A percentile compares a stretch with the other conserved stretches of the same genome.
phyloP scores from a whole-genome alignment of 2,888 invertebrate species.

The Coleophora flavipennella region DNA sequence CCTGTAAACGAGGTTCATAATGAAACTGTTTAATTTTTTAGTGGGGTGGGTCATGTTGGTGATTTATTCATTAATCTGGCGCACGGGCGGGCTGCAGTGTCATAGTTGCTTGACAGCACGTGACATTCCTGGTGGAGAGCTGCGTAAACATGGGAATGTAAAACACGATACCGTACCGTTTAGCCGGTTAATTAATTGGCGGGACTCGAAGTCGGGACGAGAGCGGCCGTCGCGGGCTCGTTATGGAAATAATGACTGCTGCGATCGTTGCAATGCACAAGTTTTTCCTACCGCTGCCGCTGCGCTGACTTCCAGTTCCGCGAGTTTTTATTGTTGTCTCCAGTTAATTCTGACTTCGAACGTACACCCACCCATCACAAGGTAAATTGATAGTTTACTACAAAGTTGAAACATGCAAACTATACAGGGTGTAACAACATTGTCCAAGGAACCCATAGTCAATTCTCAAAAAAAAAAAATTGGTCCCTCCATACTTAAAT shows the following conservation, averaged over 20 bases:
- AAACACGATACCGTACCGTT: slow-evolving; percentile 68
- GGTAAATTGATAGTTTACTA: no score
- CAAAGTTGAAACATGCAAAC: no score
- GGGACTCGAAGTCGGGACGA: slow-evolving; percentile 41
- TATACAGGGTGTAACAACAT: no score
- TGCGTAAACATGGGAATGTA: slow-evolving; percentile 67
- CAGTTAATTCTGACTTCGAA: slow-evolving; percentile 41
- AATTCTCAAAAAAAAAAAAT: no score
- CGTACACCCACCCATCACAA: no score
- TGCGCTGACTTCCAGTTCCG: slow-evolving; percentile 19
- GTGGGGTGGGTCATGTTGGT: slow-evolving; percentile 50
- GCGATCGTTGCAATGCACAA: slow-evolving; percentile 43
- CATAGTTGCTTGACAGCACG: slow-evolving; percentile 48
- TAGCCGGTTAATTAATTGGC: slow-evolving; percentile 69
- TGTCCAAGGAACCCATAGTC: no score
- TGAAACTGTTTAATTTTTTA: slow-evolving; percentile 63
- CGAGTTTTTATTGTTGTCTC: slow-evolving; percentile 45
- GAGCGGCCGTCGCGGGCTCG: slow-evolving; percentile 41
- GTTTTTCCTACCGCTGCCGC: slow-evolving; percentile 31
- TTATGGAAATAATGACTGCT: slow-evolving; percentile 65
- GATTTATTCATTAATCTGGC: slow-evolving; percentile 64
- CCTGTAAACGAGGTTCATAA: slow-evolving; percentile 53
- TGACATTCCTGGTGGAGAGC: slow-evolving; percentile 66
- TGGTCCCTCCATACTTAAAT: no score
- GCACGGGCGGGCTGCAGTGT: slow-evolving; percentile 45